Evolutionary conservation across 2,888 invertebrate species (phyloP).

Genomic region (Tenthredo mesomela): DNA sequence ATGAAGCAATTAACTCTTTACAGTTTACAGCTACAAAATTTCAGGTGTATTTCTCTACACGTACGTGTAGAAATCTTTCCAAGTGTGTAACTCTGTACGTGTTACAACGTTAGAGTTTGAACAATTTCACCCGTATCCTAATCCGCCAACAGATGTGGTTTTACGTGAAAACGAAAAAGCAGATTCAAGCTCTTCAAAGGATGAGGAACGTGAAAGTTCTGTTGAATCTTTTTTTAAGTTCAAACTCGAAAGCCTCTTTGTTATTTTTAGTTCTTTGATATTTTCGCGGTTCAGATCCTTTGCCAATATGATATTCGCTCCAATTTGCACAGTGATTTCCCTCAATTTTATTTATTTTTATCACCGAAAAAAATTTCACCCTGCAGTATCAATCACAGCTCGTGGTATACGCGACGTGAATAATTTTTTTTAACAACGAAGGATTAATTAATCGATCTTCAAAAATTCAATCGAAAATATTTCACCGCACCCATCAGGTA

Average conservation of each 20-base stretch:
- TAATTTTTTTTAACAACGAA: not conserved
- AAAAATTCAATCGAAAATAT: conserved; percentile 22
- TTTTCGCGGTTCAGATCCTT: not conserved
- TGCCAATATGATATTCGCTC: not conserved
- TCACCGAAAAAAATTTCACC: not conserved
- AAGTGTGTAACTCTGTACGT: not conserved
- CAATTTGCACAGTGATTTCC: not conserved
- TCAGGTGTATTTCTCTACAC: not conserved
- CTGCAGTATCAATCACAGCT: not conserved
- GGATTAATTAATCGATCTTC: not conserved
- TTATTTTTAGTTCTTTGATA: not conserved
- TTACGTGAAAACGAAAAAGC: not conserved
- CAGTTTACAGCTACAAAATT: conserved; percentile 12
- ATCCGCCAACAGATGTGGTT: not conserved
- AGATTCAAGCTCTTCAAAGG: not conserved
- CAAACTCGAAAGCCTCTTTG: not conserved
- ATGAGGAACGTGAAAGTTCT: not conserved
- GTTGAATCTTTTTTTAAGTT: not conserved
- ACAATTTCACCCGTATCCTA: not conserved
- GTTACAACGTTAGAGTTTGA: conserved; percentile 13
- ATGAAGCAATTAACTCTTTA: conserved; percentile 41
- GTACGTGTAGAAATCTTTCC: not conserved
- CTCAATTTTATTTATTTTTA: no score
- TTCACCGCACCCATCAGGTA: not conserved
- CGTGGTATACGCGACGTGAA: not conserved